Evolutionary conservation across 1,140 invertebrate species (phyloP), one percentile per base, ranked within the genome.

Genomic region (Ylistrum balloti): DNA sequence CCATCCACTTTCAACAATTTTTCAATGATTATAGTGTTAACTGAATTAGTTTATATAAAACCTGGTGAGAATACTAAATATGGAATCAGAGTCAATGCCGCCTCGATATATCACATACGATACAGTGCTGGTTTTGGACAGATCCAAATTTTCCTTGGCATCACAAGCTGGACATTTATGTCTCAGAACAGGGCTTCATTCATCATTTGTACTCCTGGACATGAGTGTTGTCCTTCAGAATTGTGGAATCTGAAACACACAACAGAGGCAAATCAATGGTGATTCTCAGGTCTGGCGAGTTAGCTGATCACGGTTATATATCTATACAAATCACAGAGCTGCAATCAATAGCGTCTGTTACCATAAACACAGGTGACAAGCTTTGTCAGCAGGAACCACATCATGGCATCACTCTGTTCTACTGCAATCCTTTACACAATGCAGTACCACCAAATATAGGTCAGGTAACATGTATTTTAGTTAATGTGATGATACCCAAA

Each of bases 221-320:
- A 74, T n/a, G 2, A 74, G 56, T n/a, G n/a, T 74, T 22, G 56
- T n/a, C 56, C 56, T n/a, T 74, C 22, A n/a, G 9, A 74, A 28
- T 74, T n/a, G 22, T 74, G 56, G 22, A 74, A 74, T 74, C 56
- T 74, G 56, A 74, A 74, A 74, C 56, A 74, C 56, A 74, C 56
- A 74, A 74, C 56, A 9, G 56, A 28, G 56, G n/a, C 56, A 74
- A 74, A 74, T 74, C 56, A 74, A 74, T 74, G 56, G 56, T 74
- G 56, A 74, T 74, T 56, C n/a, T n/a, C n/a, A n/a, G 45, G 45
- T 48, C 56, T 74, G 56, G 56, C 22, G 56, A 74, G 56, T 17
- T 28, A 5, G 5, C 22, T 28, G 56, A 74, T 38, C 35, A 38
- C 35, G 5, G 35, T 38, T 5, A 38, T 38, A 38, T 38, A 5